These are phyloP conservation scores for Hymenochirus boettgeri DNA, from an alignment of 2,113 vertebrate species.

Conservation along the genomic window DNA sequence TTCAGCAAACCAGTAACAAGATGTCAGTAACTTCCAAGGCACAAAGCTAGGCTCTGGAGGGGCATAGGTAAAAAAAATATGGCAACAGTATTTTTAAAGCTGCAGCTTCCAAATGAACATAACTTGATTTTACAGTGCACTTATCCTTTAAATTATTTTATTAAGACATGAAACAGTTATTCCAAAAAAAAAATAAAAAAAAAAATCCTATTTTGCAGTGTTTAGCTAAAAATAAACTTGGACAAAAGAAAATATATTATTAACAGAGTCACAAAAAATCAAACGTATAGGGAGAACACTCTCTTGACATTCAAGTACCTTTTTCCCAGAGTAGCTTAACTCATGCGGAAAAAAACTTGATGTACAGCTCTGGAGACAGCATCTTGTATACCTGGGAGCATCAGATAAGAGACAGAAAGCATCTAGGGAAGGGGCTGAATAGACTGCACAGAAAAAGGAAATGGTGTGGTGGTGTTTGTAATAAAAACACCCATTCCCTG, in stretches of 20 bases:
- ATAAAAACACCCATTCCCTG: slow-evolving; percentile 16
- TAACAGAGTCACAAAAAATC: slow-evolving; percentile 5
- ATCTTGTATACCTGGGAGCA: slow-evolving; percentile 5
- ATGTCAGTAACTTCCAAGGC: no score
- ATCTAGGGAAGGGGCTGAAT: neutral
- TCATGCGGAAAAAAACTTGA: slow-evolving; percentile 14
- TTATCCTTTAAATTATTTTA: no score
- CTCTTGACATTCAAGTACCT: slow-evolving; percentile 12
- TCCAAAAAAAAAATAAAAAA: no score
- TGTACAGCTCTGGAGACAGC: neutral
- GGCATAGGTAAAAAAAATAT: no score
- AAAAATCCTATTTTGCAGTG: no score
- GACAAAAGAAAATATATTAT: neutral
- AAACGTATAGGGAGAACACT: slow-evolving; percentile 3
- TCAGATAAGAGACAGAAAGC: slow-evolving; percentile 1
- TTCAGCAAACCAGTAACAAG: no score
- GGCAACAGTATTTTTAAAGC: no score
- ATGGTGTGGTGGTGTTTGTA: slow-evolving; percentile 3
- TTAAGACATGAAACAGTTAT: no score
- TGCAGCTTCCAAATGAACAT: no score
- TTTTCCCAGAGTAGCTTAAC: slow-evolving; percentile 7
- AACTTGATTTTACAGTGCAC: no score
- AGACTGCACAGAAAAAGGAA: neutral
- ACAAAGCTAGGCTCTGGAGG: no score
- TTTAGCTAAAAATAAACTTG: no score